phyloP scores from a whole-genome alignment of 92 coral and sea anemone species.

The Porites divaricata region DNA sequence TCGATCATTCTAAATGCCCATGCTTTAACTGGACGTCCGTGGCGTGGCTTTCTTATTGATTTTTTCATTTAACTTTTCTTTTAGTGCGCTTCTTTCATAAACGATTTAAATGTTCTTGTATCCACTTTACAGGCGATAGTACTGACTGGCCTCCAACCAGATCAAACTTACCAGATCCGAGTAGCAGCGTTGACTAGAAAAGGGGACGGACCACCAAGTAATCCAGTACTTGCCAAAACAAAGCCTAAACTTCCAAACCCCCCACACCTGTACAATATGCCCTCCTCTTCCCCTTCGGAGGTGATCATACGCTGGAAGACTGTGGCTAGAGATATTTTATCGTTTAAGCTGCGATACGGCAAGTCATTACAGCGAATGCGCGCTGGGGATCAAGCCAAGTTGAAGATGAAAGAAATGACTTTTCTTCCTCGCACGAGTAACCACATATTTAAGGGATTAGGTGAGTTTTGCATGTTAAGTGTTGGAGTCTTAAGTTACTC shows the following conservation, averaged over 20 bases:
- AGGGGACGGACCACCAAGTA: constrained; percentile 87
- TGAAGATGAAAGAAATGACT: constrained; percentile 74
- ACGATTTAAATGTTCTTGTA: background rate
- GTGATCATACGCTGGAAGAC: constrained; percentile 80
- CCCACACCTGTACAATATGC: constrained; percentile 60
- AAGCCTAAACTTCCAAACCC: constrained; percentile 68
- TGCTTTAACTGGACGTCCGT: no score
- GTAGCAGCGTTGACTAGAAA: constrained; percentile 86
- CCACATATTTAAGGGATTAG: constrained; percentile 58
- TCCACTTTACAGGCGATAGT: constrained; percentile 21
- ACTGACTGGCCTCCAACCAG: constrained; percentile 75
- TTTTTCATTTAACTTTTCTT: background rate
- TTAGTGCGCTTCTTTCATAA: background rate
- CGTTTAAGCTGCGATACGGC: constrained; percentile 72
- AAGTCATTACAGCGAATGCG: constrained; percentile 70
- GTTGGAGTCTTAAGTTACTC: background rate
- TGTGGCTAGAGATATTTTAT: constrained; percentile 55
- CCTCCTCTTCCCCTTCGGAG: constrained; percentile 26
- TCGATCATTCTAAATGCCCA: no score
- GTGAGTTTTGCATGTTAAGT: constrained; percentile 23
- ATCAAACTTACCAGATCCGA: constrained; percentile 84
- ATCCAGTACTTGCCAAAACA: constrained; percentile 68
- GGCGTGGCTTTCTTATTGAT: background rate
- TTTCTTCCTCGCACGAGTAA: constrained; percentile 42
- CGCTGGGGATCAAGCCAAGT: constrained; percentile 47